Evolutionary conservation across 2,113 vertebrate species (phyloP).

Genomic region (human): GRCh38 chr7:103871001-103871500

Average conservation of each 20-base stretch:
- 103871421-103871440: neutral
- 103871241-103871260: too few species aligned
- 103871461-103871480: slow-evolving; percentile 21
- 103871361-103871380: neutral
- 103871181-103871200: neutral
- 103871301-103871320: neutral
- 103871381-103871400: neutral
- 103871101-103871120: neutral
- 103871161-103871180: neutral
- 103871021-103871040: neutral
- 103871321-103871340: neutral
- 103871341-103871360: neutral
- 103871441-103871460: neutral
- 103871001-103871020: neutral
- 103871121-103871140: neutral
- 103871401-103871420: neutral
- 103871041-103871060: neutral
- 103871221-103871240: neutral
- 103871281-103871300: neutral
- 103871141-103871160: neutral
- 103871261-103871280: neutral
- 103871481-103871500: neutral
- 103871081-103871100: neutral
- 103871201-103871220: neutral
- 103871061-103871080: neutral